phyloP scores from a whole-genome alignment of 2,113 vertebrate genomes.

The Cryptotis parvus region DNA sequence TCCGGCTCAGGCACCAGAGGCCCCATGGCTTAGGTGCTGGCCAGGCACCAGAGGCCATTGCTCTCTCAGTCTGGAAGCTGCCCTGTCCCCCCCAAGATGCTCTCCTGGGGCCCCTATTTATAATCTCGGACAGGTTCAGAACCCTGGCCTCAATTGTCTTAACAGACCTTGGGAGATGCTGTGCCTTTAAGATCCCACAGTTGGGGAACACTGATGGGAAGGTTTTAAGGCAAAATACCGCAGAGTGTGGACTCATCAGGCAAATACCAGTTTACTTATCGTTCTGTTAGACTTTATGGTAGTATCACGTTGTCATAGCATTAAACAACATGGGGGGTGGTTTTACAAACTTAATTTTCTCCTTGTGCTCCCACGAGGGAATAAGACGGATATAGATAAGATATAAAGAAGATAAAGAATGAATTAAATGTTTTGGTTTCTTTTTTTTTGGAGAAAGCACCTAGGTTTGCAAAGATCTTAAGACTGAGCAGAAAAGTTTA shows the following conservation, averaged over 20 bases:
- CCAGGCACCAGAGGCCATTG: no score
- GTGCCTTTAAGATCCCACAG: no score
- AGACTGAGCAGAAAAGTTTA: not conserved
- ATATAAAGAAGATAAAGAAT: not conserved
- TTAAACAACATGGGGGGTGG: not conserved
- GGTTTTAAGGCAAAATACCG: not conserved
- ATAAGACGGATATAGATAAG: not conserved
- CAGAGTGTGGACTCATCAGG: not conserved
- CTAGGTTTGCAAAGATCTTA: not conserved
- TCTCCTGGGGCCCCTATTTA: no score
- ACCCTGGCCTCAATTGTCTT: no score
- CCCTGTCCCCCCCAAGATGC: no score
- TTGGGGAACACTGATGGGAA: not conserved
- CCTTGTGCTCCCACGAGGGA: not conserved
- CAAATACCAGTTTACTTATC: not conserved
- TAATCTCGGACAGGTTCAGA: no score
- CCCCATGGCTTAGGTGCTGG: no score
- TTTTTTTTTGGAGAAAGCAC: not conserved
- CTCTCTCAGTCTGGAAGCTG: no score
- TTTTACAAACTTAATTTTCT: not conserved
- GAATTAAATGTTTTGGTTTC: no score
- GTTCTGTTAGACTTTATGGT: not conserved
- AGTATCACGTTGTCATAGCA: not conserved
- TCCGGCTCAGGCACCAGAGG: no score
- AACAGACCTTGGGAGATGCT: no score